These are phyloP conservation scores for Crematogaster levior DNA, from an alignment of 2,888 invertebrate species.

Conservation along the genomic window DNA sequence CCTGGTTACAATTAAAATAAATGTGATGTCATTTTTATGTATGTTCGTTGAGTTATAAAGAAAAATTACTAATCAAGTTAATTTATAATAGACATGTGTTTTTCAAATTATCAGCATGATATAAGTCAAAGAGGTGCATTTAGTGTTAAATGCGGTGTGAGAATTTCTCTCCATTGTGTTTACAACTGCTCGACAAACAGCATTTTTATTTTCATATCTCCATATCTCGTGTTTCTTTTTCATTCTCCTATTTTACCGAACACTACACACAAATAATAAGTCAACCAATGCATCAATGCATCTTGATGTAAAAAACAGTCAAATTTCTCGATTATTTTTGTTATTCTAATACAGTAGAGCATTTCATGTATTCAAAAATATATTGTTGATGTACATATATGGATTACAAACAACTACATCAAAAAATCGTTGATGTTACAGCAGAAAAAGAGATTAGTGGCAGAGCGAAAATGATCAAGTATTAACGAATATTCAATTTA, in stretches of 20 bases:
- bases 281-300: slow-evolving; percentile 28
- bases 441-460: not conserved
- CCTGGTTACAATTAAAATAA: not conserved
- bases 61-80: slow-evolving; percentile 2
- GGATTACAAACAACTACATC: not conserved
- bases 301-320: slow-evolving; percentile 29
- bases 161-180: not conserved
- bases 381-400: too few species aligned
- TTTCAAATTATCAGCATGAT: not conserved
- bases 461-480: not conserved
- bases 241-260: not conserved
- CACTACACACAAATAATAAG: slow-evolving; percentile 52
- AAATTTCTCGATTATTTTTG: slow-evolving; percentile 30
- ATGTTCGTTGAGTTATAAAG: not conserved
- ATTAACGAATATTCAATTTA: too few species aligned
- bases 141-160: not conserved
- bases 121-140: not conserved
- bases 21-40: not conserved
- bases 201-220: not conserved
- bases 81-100: not conserved
- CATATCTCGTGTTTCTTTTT: not conserved
- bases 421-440: slow-evolving; percentile 1
- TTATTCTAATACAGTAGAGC: not conserved
- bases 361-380: not conserved
- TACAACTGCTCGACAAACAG: not conserved